A percentile compares a stretch with the other conserved stretches of the same genome.
Evolutionary conservation across 2,797 vertebrate species (phyloP).

Genomic region (Mallotus villosus): DNA sequence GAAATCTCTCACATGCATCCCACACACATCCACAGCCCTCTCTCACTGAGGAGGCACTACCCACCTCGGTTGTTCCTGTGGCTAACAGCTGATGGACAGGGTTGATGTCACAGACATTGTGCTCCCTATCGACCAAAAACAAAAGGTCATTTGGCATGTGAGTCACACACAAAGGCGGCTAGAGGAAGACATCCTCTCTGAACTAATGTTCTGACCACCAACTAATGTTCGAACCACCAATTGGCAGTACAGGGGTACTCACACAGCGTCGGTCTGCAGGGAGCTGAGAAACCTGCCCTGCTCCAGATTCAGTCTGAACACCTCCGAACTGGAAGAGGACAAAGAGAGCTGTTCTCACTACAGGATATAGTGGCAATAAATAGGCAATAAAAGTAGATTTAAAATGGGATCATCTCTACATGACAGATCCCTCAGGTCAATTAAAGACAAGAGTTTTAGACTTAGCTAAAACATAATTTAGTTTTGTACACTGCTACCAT

Average conservation of each 20-base stretch:
- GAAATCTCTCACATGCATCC: not conserved
- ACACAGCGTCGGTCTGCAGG: slow-evolving; percentile 90
- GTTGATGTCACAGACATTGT: slow-evolving; percentile 94
- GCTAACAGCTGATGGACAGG: slow-evolving; percentile 90
- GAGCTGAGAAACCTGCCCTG: slow-evolving; percentile 95
- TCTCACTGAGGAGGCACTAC: slow-evolving; percentile 1
- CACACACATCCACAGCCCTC: not conserved
- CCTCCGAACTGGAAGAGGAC: slow-evolving; percentile 6
- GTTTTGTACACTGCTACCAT: no score
- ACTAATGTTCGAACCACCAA: not conserved
- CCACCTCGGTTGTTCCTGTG: slow-evolving; percentile 88
- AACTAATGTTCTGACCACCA: not conserved
- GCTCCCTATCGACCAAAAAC: slow-evolving; percentile 76
- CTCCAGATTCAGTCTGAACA: slow-evolving; percentile 87
- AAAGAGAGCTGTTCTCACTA: not conserved
- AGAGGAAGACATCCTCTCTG: not conserved
- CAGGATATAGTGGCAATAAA: not conserved
- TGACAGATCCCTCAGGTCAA: not conserved
- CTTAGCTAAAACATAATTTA: no score
- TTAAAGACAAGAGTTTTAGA: no score
- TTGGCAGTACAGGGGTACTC: slow-evolving; percentile 60
- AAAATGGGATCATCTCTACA: not conserved
- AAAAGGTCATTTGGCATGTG: not conserved
- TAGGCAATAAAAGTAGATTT: no score
- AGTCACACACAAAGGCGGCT: not conserved